Evolutionary conservation across 2,797 vertebrate genomes (phyloP).

Genomic region (Oreochromis mossambicus): DNA sequence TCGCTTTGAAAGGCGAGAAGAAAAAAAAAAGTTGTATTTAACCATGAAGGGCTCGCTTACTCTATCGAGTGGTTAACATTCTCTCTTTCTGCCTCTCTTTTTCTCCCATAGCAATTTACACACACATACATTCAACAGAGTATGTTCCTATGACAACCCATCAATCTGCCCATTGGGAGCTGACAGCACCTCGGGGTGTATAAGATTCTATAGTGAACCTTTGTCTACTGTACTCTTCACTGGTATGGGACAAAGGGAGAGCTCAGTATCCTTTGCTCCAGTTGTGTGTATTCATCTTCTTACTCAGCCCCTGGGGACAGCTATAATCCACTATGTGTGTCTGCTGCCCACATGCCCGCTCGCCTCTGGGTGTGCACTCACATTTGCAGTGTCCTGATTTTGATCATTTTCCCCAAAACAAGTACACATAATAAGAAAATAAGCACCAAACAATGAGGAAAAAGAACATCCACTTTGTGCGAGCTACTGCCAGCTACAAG

Average conservation of each 20-base stretch:
- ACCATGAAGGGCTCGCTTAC: conserved; percentile 45
- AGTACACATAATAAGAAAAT: conserved; percentile 9
- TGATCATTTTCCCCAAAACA: conserved; percentile 21
- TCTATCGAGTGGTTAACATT: conserved; percentile 26
- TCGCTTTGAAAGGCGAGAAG: not conserved
- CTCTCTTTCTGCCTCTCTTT: not conserved
- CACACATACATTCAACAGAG: conserved; percentile 11
- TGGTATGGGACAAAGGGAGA: conserved; percentile 12
- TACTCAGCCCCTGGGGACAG: conserved; percentile 31
- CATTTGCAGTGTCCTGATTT: conserved; percentile 30
- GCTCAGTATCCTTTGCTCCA: conserved; percentile 17
- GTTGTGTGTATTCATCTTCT: conserved; percentile 42
- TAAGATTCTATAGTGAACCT: conserved; percentile 11
- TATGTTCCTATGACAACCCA: conserved; percentile 55
- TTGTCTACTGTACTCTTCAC: not conserved
- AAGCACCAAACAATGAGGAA: not conserved
- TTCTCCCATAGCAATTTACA: not conserved
- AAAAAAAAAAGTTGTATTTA: conserved; percentile 50
- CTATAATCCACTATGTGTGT: conserved; percentile 22
- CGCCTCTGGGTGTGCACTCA: not conserved
- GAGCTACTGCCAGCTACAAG: not conserved
- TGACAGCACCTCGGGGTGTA: conserved; percentile 47
- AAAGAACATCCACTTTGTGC: not conserved
- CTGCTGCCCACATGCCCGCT: not conserved
- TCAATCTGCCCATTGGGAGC: conserved; percentile 37